phyloP scores from a whole-genome alignment of 2,888 invertebrate genomes.

The Macrophya annulata region DNA sequence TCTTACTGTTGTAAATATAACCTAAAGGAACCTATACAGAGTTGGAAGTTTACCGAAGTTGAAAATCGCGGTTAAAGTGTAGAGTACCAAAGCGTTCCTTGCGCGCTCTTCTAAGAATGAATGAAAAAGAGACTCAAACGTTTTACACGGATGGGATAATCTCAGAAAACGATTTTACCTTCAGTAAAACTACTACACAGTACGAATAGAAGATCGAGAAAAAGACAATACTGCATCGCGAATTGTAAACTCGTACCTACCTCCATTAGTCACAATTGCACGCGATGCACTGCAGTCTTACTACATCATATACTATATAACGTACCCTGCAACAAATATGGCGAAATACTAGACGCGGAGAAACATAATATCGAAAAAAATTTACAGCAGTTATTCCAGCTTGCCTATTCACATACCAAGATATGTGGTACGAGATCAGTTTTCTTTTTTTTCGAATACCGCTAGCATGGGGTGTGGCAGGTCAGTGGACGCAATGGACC shows the following conservation, averaged over 20 bases:
- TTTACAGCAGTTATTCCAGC: constrained; percentile 16
- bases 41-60: constrained; percentile 25
- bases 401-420: constrained; percentile 3
- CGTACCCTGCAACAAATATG: constrained; percentile 3
- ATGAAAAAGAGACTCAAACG: constrained; percentile 9
- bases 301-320: neutral
- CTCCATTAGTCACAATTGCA: constrained; percentile 46
- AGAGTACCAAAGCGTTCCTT: neutral
- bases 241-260: constrained; percentile 47
- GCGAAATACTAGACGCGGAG: constrained; percentile 45
- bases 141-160: constrained; percentile 36
- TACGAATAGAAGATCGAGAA: neutral
- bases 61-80: constrained; percentile 46
- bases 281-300: constrained; percentile 18
- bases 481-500: constrained; percentile 34
- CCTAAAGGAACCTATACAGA: neutral
- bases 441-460: constrained; percentile 32
- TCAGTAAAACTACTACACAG: neutral
- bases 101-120: neutral
- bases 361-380: constrained; percentile 39
- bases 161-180: constrained; percentile 27
- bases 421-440: neutral
- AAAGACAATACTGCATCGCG: constrained; percentile 48
- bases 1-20: neutral
- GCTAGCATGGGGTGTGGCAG: constrained; percentile 29